Conservation (phyloP, 2,797 vertebrate species). For the Phoeniculus purpureus region DNA sequence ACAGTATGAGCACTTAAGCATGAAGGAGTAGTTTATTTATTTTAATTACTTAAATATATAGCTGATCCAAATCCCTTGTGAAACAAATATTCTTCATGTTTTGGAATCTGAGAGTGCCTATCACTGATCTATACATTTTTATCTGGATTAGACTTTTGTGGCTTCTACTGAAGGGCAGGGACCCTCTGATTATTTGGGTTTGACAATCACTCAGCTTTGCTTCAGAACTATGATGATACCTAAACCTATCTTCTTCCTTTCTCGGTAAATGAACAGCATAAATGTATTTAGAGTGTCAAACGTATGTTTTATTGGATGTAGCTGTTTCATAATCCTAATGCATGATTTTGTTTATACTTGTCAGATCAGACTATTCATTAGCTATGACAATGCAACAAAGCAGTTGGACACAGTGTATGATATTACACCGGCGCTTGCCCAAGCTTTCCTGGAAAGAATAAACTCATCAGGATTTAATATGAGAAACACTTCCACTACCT, state of each 20-base stretch:
- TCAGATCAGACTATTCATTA: slow-evolving; percentile 82
- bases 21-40: not conserved
- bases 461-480: slow-evolving; percentile 78
- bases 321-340: not conserved
- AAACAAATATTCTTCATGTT: not conserved
- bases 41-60: not conserved
- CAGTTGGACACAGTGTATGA: slow-evolving; percentile 83
- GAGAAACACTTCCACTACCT: slow-evolving; percentile 80
- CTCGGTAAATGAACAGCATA: not conserved
- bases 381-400: slow-evolving; percentile 85
- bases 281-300: not conserved
- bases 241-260: not conserved
- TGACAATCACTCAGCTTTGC: not conserved
- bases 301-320: not conserved
- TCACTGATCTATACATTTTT: not conserved
- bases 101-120: not conserved
- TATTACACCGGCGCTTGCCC: slow-evolving; percentile 76
- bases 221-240: not conserved
- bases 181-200: not conserved
- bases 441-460: slow-evolving; percentile 80
- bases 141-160: not conserved
- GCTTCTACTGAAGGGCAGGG: not conserved
- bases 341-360: not conserved
- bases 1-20: not conserved
- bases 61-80: not conserved